These are phyloP conservation scores for Drosophila rufa DNA, from an alignment of 1,140 invertebrate species.

Conservation along the genomic window DNA sequence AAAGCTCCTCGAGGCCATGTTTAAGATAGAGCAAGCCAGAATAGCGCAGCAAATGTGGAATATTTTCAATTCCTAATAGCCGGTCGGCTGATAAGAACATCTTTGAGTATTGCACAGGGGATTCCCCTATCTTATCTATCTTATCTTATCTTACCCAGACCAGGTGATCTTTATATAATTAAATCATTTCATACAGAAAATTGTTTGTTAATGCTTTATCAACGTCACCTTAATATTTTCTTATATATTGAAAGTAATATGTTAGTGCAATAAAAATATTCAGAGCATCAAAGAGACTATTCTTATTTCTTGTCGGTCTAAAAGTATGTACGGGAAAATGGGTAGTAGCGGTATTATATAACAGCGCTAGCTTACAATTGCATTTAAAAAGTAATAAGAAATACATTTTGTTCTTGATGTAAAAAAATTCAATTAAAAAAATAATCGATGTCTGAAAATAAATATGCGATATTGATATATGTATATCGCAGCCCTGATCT, in stretches of 20 bases:
- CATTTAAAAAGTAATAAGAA: too few relatives aligned
- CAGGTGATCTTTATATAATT: neutral
- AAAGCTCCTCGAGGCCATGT: neutral
- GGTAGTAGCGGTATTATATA: too few relatives aligned
- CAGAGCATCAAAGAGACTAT: neutral
- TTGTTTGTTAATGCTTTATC: neutral
- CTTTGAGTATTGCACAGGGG: neutral
- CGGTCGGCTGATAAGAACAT: constrained; percentile 1
- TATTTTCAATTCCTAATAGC: constrained; percentile 3
- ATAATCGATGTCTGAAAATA: too few relatives aligned
- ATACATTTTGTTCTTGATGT: too few relatives aligned
- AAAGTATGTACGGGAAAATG: too few relatives aligned
- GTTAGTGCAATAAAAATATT: neutral
- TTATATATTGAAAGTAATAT: neutral
- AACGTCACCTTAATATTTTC: neutral
- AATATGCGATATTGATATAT: too few relatives aligned
- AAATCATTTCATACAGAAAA: neutral
- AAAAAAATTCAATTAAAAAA: too few relatives aligned
- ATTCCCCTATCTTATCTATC: neutral
- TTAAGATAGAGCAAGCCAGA: neutral
- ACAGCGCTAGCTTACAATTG: too few relatives aligned
- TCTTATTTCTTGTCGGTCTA: too few relatives aligned
- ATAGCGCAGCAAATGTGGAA: neutral
- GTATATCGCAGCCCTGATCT: neutral
- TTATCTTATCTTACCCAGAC: neutral